A percentile compares a stretch with the other conserved stretches of the same genome.
Conservation (phyloP, 2,888 invertebrate genomes). For the Ischnura elegans region DNA sequence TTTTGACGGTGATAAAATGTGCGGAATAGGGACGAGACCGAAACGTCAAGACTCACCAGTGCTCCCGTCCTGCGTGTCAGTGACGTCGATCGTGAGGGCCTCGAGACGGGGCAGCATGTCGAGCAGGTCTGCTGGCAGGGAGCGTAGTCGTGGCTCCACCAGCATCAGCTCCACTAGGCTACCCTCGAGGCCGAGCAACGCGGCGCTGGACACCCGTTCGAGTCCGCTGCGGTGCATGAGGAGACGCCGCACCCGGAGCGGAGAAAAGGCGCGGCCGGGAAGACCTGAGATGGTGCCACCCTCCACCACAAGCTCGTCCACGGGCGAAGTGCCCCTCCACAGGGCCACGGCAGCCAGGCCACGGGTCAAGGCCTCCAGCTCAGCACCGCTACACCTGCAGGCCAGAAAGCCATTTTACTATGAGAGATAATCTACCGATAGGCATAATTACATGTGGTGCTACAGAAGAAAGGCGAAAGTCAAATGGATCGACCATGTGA, state of each 20-base stretch:
- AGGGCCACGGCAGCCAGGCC: conserved; percentile 86
- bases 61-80: conserved; percentile 7
- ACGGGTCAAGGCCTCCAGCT: conserved; percentile 87
- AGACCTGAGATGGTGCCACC: conserved; percentile 91
- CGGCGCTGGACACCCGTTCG: conserved; percentile 89
- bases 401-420: no score
- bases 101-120: conserved; percentile 87
- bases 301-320: conserved; percentile 93
- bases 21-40: no score
- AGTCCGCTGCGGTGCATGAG: conserved; percentile 92
- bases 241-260: conserved; percentile 86
- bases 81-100: conserved; percentile 90
- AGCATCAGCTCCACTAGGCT: conserved; percentile 90
- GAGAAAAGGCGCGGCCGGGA: conserved; percentile 90
- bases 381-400: conserved; percentile 97
- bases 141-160: conserved; percentile 90
- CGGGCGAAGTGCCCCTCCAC: conserved; percentile 82
- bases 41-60: neutral
- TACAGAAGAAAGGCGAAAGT: no score
- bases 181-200: conserved; percentile 89
- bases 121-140: conserved; percentile 88
- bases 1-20: no score
- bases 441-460: no score
- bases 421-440: no score
- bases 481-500: no score